Conservation (phyloP, 2,888 invertebrate species). For the Saturnia japonica region DNA sequence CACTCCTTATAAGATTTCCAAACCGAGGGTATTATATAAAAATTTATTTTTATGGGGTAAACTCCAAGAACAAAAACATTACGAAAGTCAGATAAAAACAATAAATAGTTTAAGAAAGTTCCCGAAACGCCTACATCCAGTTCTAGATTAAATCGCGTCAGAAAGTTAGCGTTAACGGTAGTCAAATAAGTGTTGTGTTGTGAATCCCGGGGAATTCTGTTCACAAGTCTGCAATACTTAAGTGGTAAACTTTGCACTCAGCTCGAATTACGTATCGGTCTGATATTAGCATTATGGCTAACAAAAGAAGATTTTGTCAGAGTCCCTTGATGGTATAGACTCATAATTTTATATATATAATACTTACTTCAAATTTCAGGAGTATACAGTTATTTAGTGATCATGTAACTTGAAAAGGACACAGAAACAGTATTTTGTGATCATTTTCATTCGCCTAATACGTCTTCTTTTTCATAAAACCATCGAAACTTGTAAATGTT, state of each 20-base stretch:
- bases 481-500: too few species aligned
- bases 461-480: too few species aligned
- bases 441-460: too few species aligned
- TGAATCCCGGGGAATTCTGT: constrained; percentile 9
- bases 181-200: constrained; percentile 17
- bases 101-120: constrained; percentile 9
- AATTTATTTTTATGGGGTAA: too few species aligned
- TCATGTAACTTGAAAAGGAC: not conserved
- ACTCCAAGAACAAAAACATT: not conserved
- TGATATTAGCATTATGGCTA: constrained; percentile 44
- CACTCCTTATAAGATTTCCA: too few species aligned
- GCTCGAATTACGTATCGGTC: constrained; percentile 40
- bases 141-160: constrained; percentile 10
- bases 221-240: constrained; percentile 17
- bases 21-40: too few species aligned
- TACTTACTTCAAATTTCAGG: constrained; percentile 44
- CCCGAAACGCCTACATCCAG: not conserved
- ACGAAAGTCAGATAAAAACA: not conserved
- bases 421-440: not conserved
- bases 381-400: constrained; percentile 25
- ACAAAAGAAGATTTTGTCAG: constrained; percentile 54
- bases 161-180: constrained; percentile 8
- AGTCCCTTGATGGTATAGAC: constrained; percentile 56
- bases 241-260: constrained; percentile 18
- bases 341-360: constrained; percentile 63